A percentile compares a stretch with the other conserved stretches of the same genome.
Conservation (phyloP, 2,797 vertebrate species). For the Tolypeutes matacus region DNA sequence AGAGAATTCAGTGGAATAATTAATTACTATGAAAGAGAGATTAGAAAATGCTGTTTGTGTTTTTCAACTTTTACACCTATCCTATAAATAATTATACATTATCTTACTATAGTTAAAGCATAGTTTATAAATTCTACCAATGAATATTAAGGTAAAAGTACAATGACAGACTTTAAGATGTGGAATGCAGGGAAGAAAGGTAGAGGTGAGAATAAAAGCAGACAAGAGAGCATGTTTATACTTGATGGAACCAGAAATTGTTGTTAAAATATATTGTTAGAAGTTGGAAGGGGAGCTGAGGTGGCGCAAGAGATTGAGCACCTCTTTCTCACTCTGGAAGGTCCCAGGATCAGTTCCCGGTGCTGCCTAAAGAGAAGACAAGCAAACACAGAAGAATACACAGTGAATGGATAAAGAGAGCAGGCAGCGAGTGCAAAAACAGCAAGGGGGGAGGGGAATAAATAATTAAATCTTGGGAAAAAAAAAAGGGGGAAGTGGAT, state of each 20-base stretch:
- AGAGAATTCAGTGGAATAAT: neutral
- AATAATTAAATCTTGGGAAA: too few relatives aligned
- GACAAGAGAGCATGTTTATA: neutral
- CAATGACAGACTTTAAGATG: neutral
- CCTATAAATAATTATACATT: neutral
- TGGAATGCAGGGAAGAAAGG: neutral
- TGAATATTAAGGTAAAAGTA: neutral
- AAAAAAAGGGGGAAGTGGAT: too few relatives aligned
- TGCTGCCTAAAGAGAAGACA: too few relatives aligned
- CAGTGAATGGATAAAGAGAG: too few relatives aligned
- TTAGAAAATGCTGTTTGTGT: neutral
- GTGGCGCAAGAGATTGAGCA: too few relatives aligned
- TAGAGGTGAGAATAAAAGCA: neutral
- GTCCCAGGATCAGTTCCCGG: too few relatives aligned
- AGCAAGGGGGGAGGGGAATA: too few relatives aligned
- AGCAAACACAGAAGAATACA: too few relatives aligned
- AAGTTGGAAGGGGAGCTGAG: neutral
- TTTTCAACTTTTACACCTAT: constrained; percentile 11
- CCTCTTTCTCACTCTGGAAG: too few relatives aligned
- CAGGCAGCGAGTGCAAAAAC: too few relatives aligned
- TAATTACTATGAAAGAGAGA: neutral
- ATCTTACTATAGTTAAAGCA: neutral
- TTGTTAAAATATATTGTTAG: neutral
- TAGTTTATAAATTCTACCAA: neutral
- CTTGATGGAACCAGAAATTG: neutral